Evolutionary conservation across 2,113 vertebrate genomes (phyloP).

Genomic region (Dolichallabes microphthalmus): DNA sequence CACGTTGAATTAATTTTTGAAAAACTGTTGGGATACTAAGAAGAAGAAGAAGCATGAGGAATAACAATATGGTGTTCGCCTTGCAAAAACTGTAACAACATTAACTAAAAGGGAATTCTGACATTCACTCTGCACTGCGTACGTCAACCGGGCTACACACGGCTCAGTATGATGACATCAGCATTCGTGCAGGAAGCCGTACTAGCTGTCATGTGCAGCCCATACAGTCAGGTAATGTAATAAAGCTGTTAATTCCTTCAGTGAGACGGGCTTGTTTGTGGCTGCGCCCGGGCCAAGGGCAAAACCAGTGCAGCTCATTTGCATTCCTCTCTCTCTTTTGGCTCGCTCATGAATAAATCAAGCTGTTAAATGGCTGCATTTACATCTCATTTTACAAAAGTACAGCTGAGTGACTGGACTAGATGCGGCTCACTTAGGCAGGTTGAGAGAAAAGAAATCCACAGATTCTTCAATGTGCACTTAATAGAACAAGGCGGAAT

Average conservation of each 20-base stretch:
- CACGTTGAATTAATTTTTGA: not conserved
- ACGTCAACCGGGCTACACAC: slow-evolving; percentile 16
- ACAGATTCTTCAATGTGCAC: slow-evolving; percentile 23
- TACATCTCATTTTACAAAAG: slow-evolving; percentile 70
- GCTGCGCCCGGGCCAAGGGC: slow-evolving; percentile 64
- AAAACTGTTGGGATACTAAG: not conserved
- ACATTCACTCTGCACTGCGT: slow-evolving; percentile 11
- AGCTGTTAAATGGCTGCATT: slow-evolving; percentile 61
- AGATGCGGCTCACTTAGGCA: slow-evolving; percentile 48
- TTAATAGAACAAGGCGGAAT: not conserved
- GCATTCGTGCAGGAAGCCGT: slow-evolving; percentile 37
- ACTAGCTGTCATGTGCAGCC: slow-evolving; percentile 36
- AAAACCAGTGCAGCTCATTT: slow-evolving; percentile 60
- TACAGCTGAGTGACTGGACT: slow-evolving; percentile 40
- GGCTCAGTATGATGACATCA: slow-evolving; percentile 41
- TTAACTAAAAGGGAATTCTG: slow-evolving; percentile 5
- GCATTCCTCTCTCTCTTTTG: slow-evolving; percentile 64
- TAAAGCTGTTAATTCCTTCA: slow-evolving; percentile 67
- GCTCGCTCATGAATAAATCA: slow-evolving; percentile 69
- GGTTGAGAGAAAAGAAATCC: slow-evolving; percentile 34
- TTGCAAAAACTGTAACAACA: slow-evolving; percentile 15
- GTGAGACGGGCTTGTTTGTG: slow-evolving; percentile 66
- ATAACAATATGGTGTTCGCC: slow-evolving; percentile 5
- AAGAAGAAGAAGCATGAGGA: not conserved
- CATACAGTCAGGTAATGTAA: slow-evolving; percentile 63